These are phyloP conservation scores for Arge pagana DNA, from an alignment of 2,888 invertebrate species.

Conservation along the genomic window DNA sequence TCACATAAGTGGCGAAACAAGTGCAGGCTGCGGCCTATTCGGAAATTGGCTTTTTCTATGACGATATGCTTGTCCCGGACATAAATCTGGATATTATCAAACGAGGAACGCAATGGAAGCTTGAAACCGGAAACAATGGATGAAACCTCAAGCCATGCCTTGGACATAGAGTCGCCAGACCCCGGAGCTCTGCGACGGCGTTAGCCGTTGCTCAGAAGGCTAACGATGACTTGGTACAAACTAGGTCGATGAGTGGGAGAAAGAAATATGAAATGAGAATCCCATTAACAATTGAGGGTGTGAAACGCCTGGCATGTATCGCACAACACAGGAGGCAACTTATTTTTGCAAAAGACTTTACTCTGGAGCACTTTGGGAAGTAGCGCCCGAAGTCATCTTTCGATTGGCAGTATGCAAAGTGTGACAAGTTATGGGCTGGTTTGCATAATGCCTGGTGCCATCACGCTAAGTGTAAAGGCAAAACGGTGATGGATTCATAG, in stretches of 20 bases:
- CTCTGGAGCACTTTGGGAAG: background rate
- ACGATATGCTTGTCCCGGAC: too few species aligned
- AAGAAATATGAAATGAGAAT: background rate
- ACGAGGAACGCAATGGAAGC: too few species aligned
- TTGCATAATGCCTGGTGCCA: too few species aligned
- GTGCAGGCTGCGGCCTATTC: too few species aligned
- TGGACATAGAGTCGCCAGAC: constrained; percentile 15
- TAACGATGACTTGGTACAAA: background rate
- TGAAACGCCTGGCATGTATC: background rate
- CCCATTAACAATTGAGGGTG: background rate
- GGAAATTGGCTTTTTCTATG: too few species aligned
- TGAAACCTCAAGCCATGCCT: constrained; percentile 16
- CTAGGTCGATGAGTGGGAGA: background rate
- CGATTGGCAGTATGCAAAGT: background rate
- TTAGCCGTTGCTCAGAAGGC: constrained; percentile 9
- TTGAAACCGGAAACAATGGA: too few species aligned
- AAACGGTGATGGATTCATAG: too few species aligned
- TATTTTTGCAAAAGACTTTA: background rate
- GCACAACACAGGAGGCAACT: too few species aligned
- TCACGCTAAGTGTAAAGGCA: constrained; percentile 16
- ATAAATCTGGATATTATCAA: too few species aligned
- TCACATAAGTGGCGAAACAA: too few species aligned
- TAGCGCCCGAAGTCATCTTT: background rate
- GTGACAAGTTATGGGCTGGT: too few species aligned
- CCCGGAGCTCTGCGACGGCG: constrained; percentile 15